phyloP scores from a whole-genome alignment of 2,888 invertebrate species.

The Ecliptopera silaceata region DNA sequence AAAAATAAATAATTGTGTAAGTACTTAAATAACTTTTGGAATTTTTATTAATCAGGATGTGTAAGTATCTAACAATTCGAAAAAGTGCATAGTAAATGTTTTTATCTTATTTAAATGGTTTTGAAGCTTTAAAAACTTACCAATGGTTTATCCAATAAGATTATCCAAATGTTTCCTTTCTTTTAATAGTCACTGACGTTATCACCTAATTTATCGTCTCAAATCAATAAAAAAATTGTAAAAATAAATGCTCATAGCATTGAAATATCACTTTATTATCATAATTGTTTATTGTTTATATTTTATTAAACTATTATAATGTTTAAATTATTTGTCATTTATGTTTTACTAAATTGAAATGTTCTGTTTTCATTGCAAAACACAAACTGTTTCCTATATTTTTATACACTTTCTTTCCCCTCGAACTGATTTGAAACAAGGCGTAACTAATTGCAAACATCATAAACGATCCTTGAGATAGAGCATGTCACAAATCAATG shows the following conservation, averaged over 20 bases:
- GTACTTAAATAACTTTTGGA: no score
- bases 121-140: constrained; percentile 14
- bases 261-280: constrained; percentile 35
- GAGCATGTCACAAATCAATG: constrained; percentile 74
- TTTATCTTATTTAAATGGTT: no score
- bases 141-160: constrained; percentile 12
- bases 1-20: no score
- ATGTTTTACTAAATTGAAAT: constrained; percentile 16
- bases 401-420: constrained; percentile 74
- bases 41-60: no score
- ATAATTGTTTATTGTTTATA: constrained; percentile 37
- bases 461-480: constrained; percentile 66
- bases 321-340: constrained; percentile 31
- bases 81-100: no score
- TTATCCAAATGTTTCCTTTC: constrained; percentile 10
- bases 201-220: not conserved
- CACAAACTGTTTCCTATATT: constrained; percentile 62
- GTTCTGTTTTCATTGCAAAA: constrained; percentile 53
- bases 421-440: constrained; percentile 65
- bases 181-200: constrained; percentile 15
- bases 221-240: constrained; percentile 20
- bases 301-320: constrained; percentile 19
- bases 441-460: constrained; percentile 76
- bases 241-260: constrained; percentile 35
- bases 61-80: no score